Evolutionary conservation across 2,113 vertebrate genomes (phyloP).

Genomic region (western clawed frog (Xenopus tropicalis)): UCB_Xtro_10.0 CM004447.2:68394501-68395000

Average conservation of each 20-base stretch:
- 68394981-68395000: background rate
- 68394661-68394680: no score
- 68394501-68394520: no score
- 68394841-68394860: slow-evolving; percentile 1
- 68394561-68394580: no score
- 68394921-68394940: background rate
- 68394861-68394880: background rate
- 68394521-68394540: no score
- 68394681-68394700: slow-evolving; percentile 9
- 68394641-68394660: no score
- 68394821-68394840: slow-evolving; percentile 4
- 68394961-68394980: background rate
- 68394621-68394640: no score
- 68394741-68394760: slow-evolving; percentile 1
- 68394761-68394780: slow-evolving; percentile 22
- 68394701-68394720: background rate
- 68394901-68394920: background rate
- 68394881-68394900: slow-evolving; percentile 7
- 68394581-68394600: no score
- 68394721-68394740: slow-evolving; percentile 6
- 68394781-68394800: slow-evolving; percentile 19
- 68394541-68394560: no score
- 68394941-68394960: background rate
- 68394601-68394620: no score
- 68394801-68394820: slow-evolving; percentile 9